phyloP scores from a whole-genome alignment of 2,888 invertebrate species.

The Priocnemis perturbator region DNA sequence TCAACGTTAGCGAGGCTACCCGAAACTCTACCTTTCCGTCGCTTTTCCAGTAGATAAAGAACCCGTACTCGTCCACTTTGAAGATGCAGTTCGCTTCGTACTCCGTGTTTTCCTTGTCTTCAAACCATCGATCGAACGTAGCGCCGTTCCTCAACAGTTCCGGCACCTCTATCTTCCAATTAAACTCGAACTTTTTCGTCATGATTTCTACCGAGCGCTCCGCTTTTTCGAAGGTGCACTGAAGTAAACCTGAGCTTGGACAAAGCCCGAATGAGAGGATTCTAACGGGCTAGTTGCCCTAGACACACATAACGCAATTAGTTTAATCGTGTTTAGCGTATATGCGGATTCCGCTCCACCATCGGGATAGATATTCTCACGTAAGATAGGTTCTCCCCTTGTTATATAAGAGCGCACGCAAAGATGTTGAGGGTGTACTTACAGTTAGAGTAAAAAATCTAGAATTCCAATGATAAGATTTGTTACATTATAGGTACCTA shows the following conservation, averaged over 20 bases:
- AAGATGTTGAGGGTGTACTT: too few species aligned
- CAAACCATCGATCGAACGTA: constrained; percentile 82
- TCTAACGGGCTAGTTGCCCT: constrained; percentile 19
- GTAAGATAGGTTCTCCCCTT: constrained; percentile 35
- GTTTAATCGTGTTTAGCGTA: constrained; percentile 63
- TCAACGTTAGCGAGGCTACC: constrained; percentile 26
- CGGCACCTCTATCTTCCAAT: constrained; percentile 81
- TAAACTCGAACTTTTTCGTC: constrained; percentile 83
- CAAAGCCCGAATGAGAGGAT: constrained; percentile 36
- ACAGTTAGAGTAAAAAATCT: too few species aligned
- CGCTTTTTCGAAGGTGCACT: constrained; percentile 16
- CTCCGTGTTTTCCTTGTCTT: constrained; percentile 79
- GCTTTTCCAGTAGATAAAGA: constrained; percentile 82
- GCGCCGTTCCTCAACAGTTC: constrained; percentile 78
- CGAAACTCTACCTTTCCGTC: constrained; percentile 74
- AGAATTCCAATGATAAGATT: too few species aligned
- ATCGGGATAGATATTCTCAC: constrained; percentile 17
- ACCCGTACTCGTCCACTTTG: constrained; percentile 81
- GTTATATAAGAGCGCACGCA: too few species aligned
- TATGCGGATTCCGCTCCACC: constrained; percentile 55
- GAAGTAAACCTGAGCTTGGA: constrained; percentile 35
- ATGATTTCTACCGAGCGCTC: constrained; percentile 61
- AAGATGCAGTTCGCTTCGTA: constrained; percentile 78
- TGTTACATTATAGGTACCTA: too few species aligned
- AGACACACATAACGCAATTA: constrained; percentile 62